Evolutionary conservation across 2,113 vertebrate genomes (phyloP).

Genomic region (Sceloporus tristichus): DNA sequence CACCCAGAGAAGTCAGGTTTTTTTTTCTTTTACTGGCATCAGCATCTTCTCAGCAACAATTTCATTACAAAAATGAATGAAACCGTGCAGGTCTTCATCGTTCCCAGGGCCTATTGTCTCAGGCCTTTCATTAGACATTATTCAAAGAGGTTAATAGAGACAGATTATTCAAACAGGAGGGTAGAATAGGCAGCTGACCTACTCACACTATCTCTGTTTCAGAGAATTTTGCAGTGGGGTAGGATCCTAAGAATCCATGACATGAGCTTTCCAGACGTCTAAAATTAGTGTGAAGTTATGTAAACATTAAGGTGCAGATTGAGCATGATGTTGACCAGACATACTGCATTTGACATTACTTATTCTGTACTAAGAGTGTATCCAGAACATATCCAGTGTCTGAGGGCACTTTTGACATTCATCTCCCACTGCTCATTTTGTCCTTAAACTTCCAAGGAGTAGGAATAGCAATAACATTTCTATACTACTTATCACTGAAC

Average conservation of each 20-base stretch:
- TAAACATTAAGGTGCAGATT: not conserved
- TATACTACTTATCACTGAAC: no score
- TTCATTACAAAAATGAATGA: not conserved
- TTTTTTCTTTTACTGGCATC: not conserved
- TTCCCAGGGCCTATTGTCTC: not conserved
- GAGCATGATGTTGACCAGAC: not conserved
- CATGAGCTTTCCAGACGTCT: not conserved
- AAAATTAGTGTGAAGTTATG: not conserved
- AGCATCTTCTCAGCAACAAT: not conserved
- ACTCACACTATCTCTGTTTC: no score
- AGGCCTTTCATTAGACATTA: not conserved
- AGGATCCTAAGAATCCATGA: not conserved
- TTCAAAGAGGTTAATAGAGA: no score
- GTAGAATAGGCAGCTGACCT: no score
- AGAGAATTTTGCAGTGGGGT: not conserved
- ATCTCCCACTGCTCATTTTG: no score
- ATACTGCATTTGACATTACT: not conserved
- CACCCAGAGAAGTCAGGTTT: not conserved
- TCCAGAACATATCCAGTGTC: not conserved
- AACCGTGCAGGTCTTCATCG: not conserved
- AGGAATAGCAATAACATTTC: no score
- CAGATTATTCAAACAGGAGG: no score
- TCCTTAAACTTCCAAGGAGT: no score
- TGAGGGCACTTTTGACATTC: not conserved
- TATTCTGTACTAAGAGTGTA: not conserved